phyloP scores from a whole-genome alignment of 2,888 invertebrate genomes.

The Dynastes tityus region DNA sequence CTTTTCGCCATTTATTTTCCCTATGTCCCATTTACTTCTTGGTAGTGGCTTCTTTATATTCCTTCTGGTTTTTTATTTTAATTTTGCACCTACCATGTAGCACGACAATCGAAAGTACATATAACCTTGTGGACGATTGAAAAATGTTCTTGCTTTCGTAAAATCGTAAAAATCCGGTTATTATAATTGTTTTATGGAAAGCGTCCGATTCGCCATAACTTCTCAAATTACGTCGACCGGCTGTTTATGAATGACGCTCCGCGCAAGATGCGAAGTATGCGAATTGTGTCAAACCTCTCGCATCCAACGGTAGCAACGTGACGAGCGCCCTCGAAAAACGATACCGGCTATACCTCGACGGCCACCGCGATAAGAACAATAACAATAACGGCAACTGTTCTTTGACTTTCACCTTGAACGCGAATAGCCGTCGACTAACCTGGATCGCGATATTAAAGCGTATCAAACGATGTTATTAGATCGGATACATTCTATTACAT shows the following conservation, averaged over 20 bases:
- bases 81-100: too few relatives aligned
- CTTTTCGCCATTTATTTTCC: too few relatives aligned
- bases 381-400: conserved; percentile 9
- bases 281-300: conserved; percentile 5
- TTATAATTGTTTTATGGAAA: background rate
- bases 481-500: too few relatives aligned
- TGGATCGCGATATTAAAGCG: background rate
- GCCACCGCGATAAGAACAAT: conserved; percentile 4
- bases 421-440: background rate
- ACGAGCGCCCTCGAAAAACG: conserved; percentile 5
- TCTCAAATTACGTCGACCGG: background rate
- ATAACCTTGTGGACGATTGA: too few relatives aligned
- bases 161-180: conserved; percentile 1
- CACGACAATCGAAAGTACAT: too few relatives aligned
- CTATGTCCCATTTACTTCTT: too few relatives aligned
- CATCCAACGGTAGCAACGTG: background rate
- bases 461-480: background rate
- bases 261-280: background rate
- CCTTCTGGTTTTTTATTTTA: too few relatives aligned
- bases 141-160: too few relatives aligned
- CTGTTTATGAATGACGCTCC: background rate
- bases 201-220: background rate
- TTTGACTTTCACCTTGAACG: conserved; percentile 36
- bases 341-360: background rate
- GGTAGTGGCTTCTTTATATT: too few relatives aligned